phyloP scores from a whole-genome alignment of 2,113 vertebrate species.

The Limnothrissa miodon region DNA sequence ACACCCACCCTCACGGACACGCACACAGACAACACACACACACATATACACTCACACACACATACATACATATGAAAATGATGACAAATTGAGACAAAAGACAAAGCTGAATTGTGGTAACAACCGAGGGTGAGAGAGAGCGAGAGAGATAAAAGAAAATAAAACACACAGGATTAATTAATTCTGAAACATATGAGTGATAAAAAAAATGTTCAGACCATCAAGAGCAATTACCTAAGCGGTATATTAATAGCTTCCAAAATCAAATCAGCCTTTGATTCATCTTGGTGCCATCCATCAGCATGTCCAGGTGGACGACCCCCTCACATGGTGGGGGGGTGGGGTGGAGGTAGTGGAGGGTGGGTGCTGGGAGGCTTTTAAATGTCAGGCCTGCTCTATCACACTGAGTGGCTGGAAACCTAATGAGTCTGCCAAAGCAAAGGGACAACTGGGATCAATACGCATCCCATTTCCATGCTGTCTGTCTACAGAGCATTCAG shows the following conservation, averaged over 20 bases:
- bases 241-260: slow-evolving; percentile 5
- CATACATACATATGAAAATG: slow-evolving; percentile 12
- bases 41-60: slow-evolving; percentile 8
- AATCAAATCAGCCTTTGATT: slow-evolving; percentile 31
- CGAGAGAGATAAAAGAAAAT: neutral
- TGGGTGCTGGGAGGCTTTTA: slow-evolving; percentile 18
- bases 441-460: slow-evolving; percentile 51
- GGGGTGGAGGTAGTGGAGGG: neutral
- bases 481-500: slow-evolving; percentile 29
- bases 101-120: neutral
- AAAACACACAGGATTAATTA: neutral
- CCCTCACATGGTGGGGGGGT: neutral
- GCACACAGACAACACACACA: too few relatives aligned
- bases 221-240: neutral
- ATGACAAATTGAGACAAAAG: slow-evolving; percentile 33
- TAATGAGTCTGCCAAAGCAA: slow-evolving; percentile 48
- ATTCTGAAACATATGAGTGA: neutral
- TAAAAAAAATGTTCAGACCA: neutral
- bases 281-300: slow-evolving; percentile 24
- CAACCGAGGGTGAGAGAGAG: neutral
- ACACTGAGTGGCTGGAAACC: slow-evolving; percentile 48
- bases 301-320: slow-evolving; percentile 16
- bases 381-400: slow-evolving; percentile 47
- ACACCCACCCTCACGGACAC: slow-evolving; percentile 6
- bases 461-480: slow-evolving; percentile 19